Conservation (phyloP, 2,113 vertebrate genomes). For the Otolemur garnettii region DNA sequence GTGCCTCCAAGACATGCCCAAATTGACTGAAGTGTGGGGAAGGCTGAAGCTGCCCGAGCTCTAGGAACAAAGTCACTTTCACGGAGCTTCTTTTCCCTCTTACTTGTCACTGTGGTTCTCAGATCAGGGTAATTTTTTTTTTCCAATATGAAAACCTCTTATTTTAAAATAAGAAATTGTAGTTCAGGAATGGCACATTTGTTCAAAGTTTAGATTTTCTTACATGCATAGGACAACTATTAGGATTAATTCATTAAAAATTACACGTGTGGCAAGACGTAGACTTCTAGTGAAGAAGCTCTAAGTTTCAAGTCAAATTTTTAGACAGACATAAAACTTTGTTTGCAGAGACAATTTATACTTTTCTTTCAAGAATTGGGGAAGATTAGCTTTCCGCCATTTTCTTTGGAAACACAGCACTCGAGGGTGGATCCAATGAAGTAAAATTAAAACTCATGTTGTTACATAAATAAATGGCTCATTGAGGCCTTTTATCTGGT, state of each 20-base stretch:
- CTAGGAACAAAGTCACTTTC: background rate
- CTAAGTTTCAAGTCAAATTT: background rate
- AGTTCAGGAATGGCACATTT: background rate
- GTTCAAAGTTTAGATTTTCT: background rate
- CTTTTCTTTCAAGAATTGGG: background rate
- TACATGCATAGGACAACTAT: background rate
- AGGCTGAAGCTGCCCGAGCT: background rate
- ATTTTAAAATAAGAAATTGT: background rate
- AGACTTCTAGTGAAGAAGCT: background rate
- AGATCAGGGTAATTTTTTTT: background rate
- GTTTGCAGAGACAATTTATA: background rate
- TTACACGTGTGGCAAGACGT: background rate
- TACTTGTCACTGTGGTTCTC: background rate
- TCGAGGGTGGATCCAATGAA: background rate
- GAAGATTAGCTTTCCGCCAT: background rate
- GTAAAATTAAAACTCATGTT: background rate
- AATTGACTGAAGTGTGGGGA: background rate
- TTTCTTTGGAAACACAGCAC: background rate
- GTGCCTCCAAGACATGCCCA: background rate
- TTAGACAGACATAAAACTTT: background rate
- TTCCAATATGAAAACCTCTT: background rate
- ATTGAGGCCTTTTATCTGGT: constrained; percentile 22
- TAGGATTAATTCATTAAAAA: constrained; percentile 18
- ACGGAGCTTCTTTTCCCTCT: background rate
- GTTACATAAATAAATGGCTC: background rate